A percentile compares a stretch with the other conserved stretches of the same genome.
These are phyloP conservation scores for Anableps anableps DNA, from an alignment of 2,797 vertebrate genomes.

Conservation along the genomic window DNA sequence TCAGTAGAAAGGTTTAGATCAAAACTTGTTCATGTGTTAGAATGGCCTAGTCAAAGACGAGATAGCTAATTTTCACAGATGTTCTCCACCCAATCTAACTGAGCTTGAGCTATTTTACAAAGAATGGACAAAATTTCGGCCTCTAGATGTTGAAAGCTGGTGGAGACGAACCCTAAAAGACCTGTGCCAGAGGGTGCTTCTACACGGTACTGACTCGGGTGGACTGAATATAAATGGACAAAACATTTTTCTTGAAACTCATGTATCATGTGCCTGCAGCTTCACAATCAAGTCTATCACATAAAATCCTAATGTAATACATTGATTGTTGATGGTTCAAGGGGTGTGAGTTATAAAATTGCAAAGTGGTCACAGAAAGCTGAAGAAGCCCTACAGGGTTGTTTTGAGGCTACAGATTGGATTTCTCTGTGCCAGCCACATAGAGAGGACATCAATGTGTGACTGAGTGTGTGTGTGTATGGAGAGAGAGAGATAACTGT, in stretches of 20 bases:
- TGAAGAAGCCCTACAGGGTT: too few species aligned
- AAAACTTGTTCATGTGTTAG: neutral
- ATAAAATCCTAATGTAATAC: too few species aligned
- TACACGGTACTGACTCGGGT: neutral
- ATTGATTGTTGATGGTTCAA: too few species aligned
- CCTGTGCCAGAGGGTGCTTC: neutral
- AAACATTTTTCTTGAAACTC: neutral
- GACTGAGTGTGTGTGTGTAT: too few species aligned
- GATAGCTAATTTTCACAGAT: neutral
- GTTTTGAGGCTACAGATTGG: too few species aligned
- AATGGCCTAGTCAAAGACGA: neutral
- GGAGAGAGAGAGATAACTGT: too few species aligned
- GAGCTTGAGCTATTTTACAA: neutral
- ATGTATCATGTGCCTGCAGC: neutral
- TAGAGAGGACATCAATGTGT: too few species aligned
- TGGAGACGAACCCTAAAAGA: neutral
- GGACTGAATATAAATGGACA: neutral
- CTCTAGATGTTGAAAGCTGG: neutral
- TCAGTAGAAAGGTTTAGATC: neutral
- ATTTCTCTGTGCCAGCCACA: too few species aligned
- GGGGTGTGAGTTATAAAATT: too few species aligned
- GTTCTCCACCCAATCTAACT: neutral
- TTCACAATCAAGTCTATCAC: neutral
- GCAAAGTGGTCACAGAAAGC: too few species aligned
- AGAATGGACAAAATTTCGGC: neutral